Evolutionary conservation across 2,113 vertebrate species (phyloP).

Genomic region (Siniperca chuatsi): DNA sequence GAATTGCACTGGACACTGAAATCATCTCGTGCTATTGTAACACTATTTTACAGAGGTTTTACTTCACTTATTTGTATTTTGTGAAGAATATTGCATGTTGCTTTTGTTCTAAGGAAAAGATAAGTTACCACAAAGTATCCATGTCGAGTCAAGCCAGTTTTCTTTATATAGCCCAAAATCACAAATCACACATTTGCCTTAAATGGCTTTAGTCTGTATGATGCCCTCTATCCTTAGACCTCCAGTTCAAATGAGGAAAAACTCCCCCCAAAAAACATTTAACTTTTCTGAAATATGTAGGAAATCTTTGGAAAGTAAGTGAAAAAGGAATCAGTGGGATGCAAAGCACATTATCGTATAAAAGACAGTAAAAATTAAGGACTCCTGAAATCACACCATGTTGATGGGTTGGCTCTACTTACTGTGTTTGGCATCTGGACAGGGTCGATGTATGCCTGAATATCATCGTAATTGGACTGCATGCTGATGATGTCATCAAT

Average conservation of each 20-base stretch:
- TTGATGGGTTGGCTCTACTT: slow-evolving; percentile 62
- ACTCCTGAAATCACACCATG: not conserved
- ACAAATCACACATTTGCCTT: not conserved
- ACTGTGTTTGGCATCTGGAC: slow-evolving; percentile 98
- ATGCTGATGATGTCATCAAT: slow-evolving; percentile 98
- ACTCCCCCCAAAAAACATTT: not conserved
- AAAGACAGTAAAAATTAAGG: not conserved
- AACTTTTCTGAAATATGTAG: not conserved
- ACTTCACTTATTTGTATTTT: not conserved
- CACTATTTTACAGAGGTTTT: not conserved
- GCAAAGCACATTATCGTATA: slow-evolving; percentile 2
- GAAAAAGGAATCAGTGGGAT: not conserved
- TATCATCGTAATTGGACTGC: slow-evolving; percentile 90
- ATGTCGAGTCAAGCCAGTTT: not conserved
- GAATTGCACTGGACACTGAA: not conserved
- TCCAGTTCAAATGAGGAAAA: not conserved
- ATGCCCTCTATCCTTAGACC: not conserved
- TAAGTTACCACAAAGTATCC: not conserved
- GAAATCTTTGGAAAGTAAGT: not conserved
- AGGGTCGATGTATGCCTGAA: slow-evolving; percentile 91
- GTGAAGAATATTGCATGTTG: not conserved
- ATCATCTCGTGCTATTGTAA: not conserved
- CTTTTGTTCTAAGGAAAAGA: not conserved
- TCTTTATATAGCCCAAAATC: not conserved
- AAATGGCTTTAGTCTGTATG: slow-evolving; percentile 8